Base-by-base conservation (phyloP, 2,797 vertebrate genomes). In the Sebastes oblongus region DNA sequence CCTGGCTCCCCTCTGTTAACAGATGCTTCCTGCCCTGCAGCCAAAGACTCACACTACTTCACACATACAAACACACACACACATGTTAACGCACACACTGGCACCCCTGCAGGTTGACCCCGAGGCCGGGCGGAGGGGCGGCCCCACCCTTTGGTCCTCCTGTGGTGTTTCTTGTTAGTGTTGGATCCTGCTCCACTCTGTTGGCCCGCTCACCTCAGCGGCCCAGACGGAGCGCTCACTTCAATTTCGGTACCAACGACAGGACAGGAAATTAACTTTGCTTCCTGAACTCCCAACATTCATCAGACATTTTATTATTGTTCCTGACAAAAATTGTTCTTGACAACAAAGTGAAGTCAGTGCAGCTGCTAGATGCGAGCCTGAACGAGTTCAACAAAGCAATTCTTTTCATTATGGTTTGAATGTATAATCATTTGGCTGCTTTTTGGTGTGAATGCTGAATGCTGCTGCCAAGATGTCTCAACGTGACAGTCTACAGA, bases 1-100 rank as follows among this genome's bases (percentile, higher is more conserved):
- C 68, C 73, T 79, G 77, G 73, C 83, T 85, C 83, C 85, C 74
- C 80, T 87, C 82, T 84, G 83, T 80, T 90, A 91, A 91, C 93
- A 94, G 93, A 95, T 94, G 93, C 91, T 94, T 94, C 92, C 92
- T 93, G 90, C 85, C 77, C 75, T 39, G 46, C n/a, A 50, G 75
- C 78, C 65, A 72, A 36, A 0, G 72, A 81, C 66, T 79, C 67
- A 60, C 80, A 76, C 71, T 36, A 55, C 72, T 76, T 59, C 79
- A 77, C 78, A 82, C 72, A 70, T 32, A 72, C 56, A 84, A 29
- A 73, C 58, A 75, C 72, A 69, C 60, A 78, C 55, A 78, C 55
- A 72, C 10, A 72, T 14, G 56, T 59, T 59, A 59, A 30, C 0
- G 10, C 0, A 24, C 58, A 64, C 76, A 80, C 71, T 84, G 86